Evolutionary conservation across 2,888 invertebrate genomes (phyloP).

Genomic region (Agriopis aurantiaria): DNA sequence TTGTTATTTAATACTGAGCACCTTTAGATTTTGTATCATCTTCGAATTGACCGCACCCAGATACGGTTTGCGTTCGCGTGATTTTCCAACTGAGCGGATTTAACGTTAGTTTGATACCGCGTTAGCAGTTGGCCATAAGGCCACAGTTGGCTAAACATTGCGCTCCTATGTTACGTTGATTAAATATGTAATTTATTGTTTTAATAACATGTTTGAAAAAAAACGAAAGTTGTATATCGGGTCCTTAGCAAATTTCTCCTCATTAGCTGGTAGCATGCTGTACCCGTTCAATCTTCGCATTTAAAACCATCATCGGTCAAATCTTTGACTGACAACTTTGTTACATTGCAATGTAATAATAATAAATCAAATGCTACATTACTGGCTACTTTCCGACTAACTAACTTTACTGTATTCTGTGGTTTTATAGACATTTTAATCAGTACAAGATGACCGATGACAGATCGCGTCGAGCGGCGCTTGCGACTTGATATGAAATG

Average conservation of each 20-base stretch:
- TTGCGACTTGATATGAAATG: constrained; percentile 56
- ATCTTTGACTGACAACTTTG: constrained; percentile 53
- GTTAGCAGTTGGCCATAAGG: too few species aligned
- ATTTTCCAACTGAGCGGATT: too few species aligned
- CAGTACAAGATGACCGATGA: constrained; percentile 65
- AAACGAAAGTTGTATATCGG: background rate
- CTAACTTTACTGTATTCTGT: constrained; percentile 34
- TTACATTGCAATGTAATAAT: constrained; percentile 62
- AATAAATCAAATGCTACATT: constrained; percentile 75
- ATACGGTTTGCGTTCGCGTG: too few species aligned
- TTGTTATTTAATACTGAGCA: too few species aligned
- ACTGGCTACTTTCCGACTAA: constrained; percentile 66
- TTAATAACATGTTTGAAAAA: too few species aligned
- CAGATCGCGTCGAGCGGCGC: constrained; percentile 65
- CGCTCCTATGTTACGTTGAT: too few species aligned
- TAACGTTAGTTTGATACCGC: too few species aligned
- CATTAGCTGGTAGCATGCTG: constrained; percentile 9
- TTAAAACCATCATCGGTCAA: constrained; percentile 43
- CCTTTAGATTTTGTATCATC: too few species aligned
- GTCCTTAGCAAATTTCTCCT: constrained; percentile 20
- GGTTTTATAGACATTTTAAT: constrained; percentile 69
- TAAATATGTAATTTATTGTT: too few species aligned
- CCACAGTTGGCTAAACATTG: too few species aligned
- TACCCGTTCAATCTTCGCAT: constrained; percentile 31
- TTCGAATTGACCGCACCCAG: too few species aligned